A percentile compares a stretch with the other conserved stretches of the same genome.
These are phyloP conservation scores for Maconellicoccus hirsutus DNA, from an alignment of 1,140 invertebrate genomes.

Conservation along the genomic window DNA sequence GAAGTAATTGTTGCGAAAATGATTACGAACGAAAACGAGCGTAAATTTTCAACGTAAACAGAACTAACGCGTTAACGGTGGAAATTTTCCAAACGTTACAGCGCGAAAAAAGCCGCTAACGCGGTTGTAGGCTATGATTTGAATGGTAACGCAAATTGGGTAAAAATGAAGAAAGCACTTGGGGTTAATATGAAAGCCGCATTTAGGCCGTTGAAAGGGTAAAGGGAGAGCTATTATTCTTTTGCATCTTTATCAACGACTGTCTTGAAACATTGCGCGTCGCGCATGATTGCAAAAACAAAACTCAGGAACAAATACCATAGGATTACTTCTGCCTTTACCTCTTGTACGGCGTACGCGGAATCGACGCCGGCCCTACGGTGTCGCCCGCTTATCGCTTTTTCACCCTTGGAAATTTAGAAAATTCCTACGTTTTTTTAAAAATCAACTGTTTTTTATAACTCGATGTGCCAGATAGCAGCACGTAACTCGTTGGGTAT, in stretches of 20 bases:
- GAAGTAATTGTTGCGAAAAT: no score
- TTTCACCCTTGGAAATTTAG: background rate
- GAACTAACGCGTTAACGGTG: no score
- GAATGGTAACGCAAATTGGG: slow-evolving; percentile 22
- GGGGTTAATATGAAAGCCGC: slow-evolving; percentile 18
- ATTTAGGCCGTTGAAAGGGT: background rate
- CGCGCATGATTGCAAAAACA: slow-evolving; percentile 20
- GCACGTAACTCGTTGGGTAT: background rate
- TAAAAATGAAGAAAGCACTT: slow-evolving; percentile 15
- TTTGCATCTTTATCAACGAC: slow-evolving; percentile 14
- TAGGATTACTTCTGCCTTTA: slow-evolving; percentile 13
- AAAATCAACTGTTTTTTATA: background rate
- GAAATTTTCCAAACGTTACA: background rate
- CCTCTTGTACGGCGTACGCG: background rate
- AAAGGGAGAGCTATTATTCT: background rate
- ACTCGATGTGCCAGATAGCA: background rate
- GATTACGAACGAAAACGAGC: no score
- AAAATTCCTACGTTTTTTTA: background rate
- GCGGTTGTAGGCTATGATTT: slow-evolving; percentile 9
- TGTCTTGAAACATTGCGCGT: slow-evolving; percentile 12
- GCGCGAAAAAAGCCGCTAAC: slow-evolving; percentile 13
- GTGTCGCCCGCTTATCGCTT: background rate
- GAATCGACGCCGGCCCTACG: background rate
- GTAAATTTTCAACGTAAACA: no score
- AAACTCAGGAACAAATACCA: slow-evolving; percentile 15